Conservation (phyloP, 2,113 vertebrate species). For the Coptodon rendalli region DNA sequence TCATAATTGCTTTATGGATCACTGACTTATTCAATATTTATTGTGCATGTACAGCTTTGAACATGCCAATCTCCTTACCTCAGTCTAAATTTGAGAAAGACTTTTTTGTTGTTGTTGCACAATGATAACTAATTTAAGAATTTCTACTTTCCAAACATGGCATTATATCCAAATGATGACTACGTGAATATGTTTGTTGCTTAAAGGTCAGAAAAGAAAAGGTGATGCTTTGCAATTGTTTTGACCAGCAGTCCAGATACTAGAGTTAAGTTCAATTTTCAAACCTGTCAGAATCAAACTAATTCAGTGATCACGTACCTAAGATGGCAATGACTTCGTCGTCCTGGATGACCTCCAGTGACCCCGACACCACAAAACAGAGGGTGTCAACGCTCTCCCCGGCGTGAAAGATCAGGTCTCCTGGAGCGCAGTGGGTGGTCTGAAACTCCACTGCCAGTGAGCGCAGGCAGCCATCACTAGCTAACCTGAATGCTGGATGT, state of each 20-base stretch:
- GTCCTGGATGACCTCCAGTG: conserved; percentile 97
- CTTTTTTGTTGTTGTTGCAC: background rate
- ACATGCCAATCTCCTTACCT: rapidly evolving
- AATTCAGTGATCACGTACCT: conserved; percentile 63
- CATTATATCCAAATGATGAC: background rate
- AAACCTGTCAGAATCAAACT: background rate
- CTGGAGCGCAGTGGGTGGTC: conserved; percentile 92
- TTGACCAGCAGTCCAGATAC: background rate
- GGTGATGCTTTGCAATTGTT: background rate
- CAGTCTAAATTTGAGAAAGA: background rate
- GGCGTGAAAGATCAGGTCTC: conserved; percentile 94
- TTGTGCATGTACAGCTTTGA: background rate
- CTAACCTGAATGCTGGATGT: conserved; percentile 91
- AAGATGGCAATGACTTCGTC: conserved; percentile 98
- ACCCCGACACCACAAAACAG: conserved; percentile 95
- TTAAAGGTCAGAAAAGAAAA: background rate
- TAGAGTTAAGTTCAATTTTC: background rate
- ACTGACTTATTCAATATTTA: background rate
- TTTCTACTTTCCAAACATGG: rapidly evolving
- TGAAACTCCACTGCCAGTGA: conserved; percentile 95
- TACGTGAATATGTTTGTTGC: background rate
- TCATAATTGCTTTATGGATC: background rate
- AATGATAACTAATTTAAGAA: background rate
- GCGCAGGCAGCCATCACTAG: conserved; percentile 92
- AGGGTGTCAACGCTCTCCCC: conserved; percentile 94